Evolutionary conservation across 2,888 invertebrate species (phyloP).

Genomic region (Ceraclea dissimilis): DNA sequence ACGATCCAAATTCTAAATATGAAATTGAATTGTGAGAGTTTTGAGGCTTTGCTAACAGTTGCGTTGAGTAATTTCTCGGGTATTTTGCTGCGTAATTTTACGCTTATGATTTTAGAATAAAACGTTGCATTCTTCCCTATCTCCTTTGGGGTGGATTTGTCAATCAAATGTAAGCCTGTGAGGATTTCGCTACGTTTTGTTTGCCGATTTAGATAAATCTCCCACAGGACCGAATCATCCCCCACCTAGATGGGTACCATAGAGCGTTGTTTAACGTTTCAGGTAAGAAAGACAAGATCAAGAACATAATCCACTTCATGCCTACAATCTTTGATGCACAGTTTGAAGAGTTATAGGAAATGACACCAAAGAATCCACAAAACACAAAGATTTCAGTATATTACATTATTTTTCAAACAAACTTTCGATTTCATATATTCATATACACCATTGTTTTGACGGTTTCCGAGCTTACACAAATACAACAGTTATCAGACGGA

Average conservation of each 20-base stretch:
- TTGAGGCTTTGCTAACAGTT: conserved; percentile 10
- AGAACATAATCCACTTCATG: background rate
- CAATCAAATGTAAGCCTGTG: conserved; percentile 24
- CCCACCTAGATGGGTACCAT: no score
- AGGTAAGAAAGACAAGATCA: background rate
- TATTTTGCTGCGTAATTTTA: conserved; percentile 18
- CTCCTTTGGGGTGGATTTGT: conserved; percentile 18
- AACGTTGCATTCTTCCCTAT: conserved; percentile 6
- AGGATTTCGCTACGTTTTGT: conserved; percentile 20
- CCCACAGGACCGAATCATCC: background rate
- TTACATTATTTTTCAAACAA: no score
- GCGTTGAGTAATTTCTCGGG: conserved; percentile 7
- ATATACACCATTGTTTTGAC: no score
- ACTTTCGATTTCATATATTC: no score
- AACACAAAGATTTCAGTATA: no score
- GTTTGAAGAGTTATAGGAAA: no score
- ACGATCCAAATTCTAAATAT: no score
- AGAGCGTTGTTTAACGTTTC: background rate
- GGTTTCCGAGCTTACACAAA: no score
- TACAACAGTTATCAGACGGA: no score
- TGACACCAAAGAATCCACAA: no score
- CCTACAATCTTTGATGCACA: no score
- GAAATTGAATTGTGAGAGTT: conserved; percentile 10
- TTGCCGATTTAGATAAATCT: conserved; percentile 20
- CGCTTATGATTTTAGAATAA: conserved; percentile 22